Base-by-base conservation (phyloP, 1,140 invertebrate genomes). In the Agrypnia vestita region DNA sequence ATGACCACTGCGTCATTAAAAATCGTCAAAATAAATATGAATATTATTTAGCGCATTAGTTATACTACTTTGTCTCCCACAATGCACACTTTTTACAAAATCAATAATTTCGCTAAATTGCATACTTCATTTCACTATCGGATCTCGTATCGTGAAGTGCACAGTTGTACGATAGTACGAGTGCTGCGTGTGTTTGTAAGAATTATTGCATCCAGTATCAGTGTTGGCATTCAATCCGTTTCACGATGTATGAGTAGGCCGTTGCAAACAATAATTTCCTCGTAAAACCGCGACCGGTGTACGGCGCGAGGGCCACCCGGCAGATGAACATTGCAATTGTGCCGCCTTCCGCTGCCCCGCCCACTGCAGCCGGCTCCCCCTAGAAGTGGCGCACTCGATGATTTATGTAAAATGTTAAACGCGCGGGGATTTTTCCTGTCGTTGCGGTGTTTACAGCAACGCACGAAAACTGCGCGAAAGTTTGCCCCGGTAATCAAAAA, bases 211-310 rank as follows among this genome's bases (percentile, higher is more conserved):
- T 6, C 25, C 1, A 6, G 25, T 35, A 35, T 35, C 25, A 35
- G 25, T 35, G 61, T 43, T 25, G 21, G 21, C 61, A 25, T 13
- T 64, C 61, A 64, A 64, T 64, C 61, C 25, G 21, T 64, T 53
- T 64, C 17, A n/a, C 19, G 21, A 53, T 15, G 53, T 43, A 55
- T 7, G 21, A 56, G 4, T 9, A 46, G 35, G 35, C 35, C 7
- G 61, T 25, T 76, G 72, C 64, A 61, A 80, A 76, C 79, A 80
- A 80, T 77, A 80, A 80, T 80, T 71, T 80, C 74, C 79, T 76
- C 79, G 53, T 80, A 80, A 80, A 80, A 80, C 79, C 79, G 53
- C 61, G 72, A 55, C 74, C 62, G 25, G 79, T 77, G 67, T 80
- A 61, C 79, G 74, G 79, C 51, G 69, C 61, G 51, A 25, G 46